A percentile compares a stretch with the other conserved stretches of the same genome.
Conservation (phyloP, 2,888 invertebrate species). For the Caenorhabditis drosophilae region DNA sequence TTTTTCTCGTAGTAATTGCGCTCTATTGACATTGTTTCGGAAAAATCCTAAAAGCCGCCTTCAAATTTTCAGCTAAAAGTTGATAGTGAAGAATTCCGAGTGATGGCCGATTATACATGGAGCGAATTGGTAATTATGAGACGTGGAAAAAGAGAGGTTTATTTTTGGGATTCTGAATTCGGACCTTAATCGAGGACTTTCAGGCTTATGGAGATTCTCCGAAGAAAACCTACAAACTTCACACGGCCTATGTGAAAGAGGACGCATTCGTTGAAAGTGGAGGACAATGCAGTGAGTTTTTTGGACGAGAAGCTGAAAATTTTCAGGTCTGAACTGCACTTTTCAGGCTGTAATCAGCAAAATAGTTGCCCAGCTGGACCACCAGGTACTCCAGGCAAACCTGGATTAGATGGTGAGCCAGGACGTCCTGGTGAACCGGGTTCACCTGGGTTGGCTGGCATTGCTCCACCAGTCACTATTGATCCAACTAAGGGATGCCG, state of each 20-base stretch:
- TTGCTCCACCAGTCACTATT: conserved; percentile 61
- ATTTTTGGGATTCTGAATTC: background rate
- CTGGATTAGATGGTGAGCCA: conserved; percentile 53
- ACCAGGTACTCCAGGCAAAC: conserved; percentile 53
- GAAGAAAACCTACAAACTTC: conserved; percentile 48
- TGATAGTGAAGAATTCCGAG: conserved; percentile 55
- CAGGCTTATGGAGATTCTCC: conserved; percentile 48
- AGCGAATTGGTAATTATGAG: conserved; percentile 46
- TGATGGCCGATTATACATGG: conserved; percentile 57
- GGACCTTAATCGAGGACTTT: too few relatives aligned
- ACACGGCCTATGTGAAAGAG: conserved; percentile 54
- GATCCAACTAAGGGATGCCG: conserved; percentile 58
- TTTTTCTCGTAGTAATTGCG: background rate
- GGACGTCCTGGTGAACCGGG: conserved; percentile 53
- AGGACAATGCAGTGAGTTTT: conserved; percentile 44
- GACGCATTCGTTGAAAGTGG: conserved; percentile 54
- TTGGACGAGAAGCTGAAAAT: conserved; percentile 3
- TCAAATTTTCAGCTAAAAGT: conserved; percentile 44
- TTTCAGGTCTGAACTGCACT: background rate
- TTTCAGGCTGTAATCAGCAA: conserved; percentile 49
- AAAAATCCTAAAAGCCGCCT: background rate
- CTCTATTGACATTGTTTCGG: background rate
- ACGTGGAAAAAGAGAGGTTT: conserved; percentile 46
- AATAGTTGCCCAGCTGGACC: conserved; percentile 56
- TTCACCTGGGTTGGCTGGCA: conserved; percentile 60